A percentile compares a stretch with the other conserved stretches of the same genome.
phyloP scores from a whole-genome alignment of 2,888 invertebrate species.

The Lymantria dispar region DNA sequence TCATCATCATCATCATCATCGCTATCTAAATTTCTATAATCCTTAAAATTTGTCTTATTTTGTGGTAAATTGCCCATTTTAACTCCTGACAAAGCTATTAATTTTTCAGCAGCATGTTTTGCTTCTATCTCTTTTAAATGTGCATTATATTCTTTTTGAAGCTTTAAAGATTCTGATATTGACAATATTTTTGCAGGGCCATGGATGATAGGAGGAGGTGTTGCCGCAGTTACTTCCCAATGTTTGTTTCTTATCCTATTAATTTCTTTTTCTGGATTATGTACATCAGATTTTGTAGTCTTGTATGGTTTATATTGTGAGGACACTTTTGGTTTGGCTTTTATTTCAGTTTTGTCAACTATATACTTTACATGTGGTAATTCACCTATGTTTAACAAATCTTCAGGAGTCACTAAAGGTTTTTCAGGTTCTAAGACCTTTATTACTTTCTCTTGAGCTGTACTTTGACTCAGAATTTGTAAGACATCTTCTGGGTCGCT shows the following conservation, averaged over 20 bases:
- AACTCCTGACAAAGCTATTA: conserved; percentile 62
- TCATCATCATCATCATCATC: conserved; percentile 60
- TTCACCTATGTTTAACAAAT: conserved; percentile 72
- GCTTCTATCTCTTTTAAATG: conserved; percentile 77
- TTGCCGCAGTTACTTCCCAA: conserved; percentile 85
- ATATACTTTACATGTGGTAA: conserved; percentile 78
- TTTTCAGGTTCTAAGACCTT: conserved; percentile 68
- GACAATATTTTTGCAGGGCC: conserved; percentile 76
- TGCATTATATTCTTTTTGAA: conserved; percentile 77
- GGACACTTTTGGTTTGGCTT: conserved; percentile 46
- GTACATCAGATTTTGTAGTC: conserved; percentile 80
- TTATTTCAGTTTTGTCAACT: conserved; percentile 75
- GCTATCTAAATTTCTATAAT: conserved; percentile 61
- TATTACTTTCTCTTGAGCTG: conserved; percentile 73
- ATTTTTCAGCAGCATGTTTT: conserved; percentile 80
- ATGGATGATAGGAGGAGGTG: conserved; percentile 82
- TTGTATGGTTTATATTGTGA: conserved; percentile 81
- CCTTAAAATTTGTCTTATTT: conserved; percentile 56
- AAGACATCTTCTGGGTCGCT: conserved; percentile 83
- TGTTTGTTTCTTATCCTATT: conserved; percentile 71
- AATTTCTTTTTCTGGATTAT: conserved; percentile 80
- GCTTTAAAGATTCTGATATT: conserved; percentile 80
- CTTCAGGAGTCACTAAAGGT: conserved; percentile 74
- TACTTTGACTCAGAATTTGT: conserved; percentile 82
- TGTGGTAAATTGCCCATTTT: conserved; percentile 58